Conservation (phyloP, 2,888 invertebrate species). For the Graphium colonna region DNA sequence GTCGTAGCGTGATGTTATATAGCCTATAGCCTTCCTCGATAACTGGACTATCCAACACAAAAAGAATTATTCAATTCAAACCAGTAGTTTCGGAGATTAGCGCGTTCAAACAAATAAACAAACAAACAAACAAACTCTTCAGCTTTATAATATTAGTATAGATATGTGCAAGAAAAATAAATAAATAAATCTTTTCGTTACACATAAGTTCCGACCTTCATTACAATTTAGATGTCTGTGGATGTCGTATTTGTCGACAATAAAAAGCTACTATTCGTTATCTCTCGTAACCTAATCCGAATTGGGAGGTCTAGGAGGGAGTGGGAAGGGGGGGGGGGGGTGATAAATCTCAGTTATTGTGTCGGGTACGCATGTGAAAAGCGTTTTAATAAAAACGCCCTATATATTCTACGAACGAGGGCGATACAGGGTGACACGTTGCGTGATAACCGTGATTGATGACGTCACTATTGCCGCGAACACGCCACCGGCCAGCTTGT, state of each 20-base stretch:
- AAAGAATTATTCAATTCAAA: too few species aligned
- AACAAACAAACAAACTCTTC: too few species aligned
- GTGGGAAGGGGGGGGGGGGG: conserved; percentile 12
- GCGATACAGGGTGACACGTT: conserved; percentile 35
- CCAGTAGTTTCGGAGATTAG: too few species aligned
- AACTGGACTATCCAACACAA: too few species aligned
- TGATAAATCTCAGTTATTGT: conserved; percentile 25
- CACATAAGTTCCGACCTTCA: too few species aligned
- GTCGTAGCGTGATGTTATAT: too few species aligned
- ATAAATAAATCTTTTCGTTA: too few species aligned
- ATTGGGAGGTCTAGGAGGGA: conserved; percentile 18
- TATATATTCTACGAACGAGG: conserved; percentile 16
- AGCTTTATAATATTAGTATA: too few species aligned
- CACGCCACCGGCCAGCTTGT: conserved; percentile 26
- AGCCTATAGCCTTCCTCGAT: too few species aligned
- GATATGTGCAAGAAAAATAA: too few species aligned
- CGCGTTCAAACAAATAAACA: too few species aligned
- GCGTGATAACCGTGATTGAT: conserved; percentile 72
- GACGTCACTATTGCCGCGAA: conserved; percentile 51
- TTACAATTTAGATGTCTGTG: not conserved
- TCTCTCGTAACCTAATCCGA: conserved; percentile 18
- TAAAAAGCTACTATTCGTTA: conserved; percentile 19
- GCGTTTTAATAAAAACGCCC: conserved; percentile 23
- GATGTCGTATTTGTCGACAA: conserved; percentile 14
- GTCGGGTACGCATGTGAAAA: conserved; percentile 21